Base-by-base conservation (phyloP, 1,140 invertebrate species). In the Polypedilum vanderplanki region DNA sequence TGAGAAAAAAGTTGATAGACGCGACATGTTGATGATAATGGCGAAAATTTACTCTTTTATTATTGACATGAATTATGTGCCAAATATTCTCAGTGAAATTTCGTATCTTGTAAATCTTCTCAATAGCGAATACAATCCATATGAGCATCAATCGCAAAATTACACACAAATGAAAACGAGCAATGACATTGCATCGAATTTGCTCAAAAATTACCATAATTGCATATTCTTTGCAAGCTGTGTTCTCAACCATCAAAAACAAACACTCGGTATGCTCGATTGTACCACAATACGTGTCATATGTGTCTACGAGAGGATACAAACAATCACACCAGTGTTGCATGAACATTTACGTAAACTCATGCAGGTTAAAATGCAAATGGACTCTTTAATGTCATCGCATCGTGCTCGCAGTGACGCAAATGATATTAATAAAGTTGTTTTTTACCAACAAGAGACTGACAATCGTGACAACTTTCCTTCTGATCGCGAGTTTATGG, bases 401-500 rank as follows among this genome's bases (percentile, higher is more conserved):
- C 17, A 70, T 18, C 17, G 17, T n/a, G 10, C 2, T 9, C 17
- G 9, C 3, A 18, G 20, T 18, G 20, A 22, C 18, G 18, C 17
- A 18, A 70, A 70, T 22, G 18, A 22, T 22, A 70, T 70, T 22
- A 70, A 22, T 22, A 70, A 22, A 77, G 82, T 80, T 77, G 81
- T 83, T 0, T 81, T 81, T 33, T 83, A 81, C 86, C 77, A 85
- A 79, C 40, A 86, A 22, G 93, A 96, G 65, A 94, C 92, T 0
- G 94, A 96, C 78, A 94, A 93, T 76, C 85, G 87, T 33, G 88
- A 90, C 20, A 94, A 94, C 79, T 97, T 96, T 81, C 88, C 91
- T 1, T 87, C 87, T 12, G 83, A 88, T 73, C 78, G 84, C n/a
- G 88, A 90, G 65, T 96, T 95, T 81, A 87, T 88, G 20, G 85